Percentiles rank a stretch among this genome's conserved stretches.
Evolutionary conservation across 2,888 invertebrate species (phyloP).

Genomic region (Herminia tarsipennalis): DNA sequence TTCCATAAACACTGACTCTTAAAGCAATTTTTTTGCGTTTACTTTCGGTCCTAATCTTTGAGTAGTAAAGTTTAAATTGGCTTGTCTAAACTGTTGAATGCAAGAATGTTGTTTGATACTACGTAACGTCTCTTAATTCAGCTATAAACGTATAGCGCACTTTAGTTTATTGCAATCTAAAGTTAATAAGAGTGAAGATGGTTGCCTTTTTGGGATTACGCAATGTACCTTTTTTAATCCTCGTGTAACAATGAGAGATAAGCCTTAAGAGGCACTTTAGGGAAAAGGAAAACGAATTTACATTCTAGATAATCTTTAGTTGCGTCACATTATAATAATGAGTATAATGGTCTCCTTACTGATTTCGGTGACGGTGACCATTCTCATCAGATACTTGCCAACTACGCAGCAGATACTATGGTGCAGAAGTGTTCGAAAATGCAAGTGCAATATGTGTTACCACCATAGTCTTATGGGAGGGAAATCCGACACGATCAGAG

Average conservation of each 20-base stretch:
- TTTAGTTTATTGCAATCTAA: constrained; percentile 81
- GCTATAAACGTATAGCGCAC: constrained; percentile 78
- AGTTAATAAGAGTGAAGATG: constrained; percentile 71
- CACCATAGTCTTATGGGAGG: too few species aligned
- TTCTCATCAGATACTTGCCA: too few species aligned
- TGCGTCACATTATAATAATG: too few species aligned
- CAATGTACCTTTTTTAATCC: constrained; percentile 41
- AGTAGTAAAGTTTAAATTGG: constrained; percentile 33
- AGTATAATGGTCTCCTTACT: too few species aligned
- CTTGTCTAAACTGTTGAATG: not conserved
- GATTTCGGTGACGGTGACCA: too few species aligned
- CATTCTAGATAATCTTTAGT: too few species aligned
- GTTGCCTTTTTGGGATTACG: constrained; percentile 45
- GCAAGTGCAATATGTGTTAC: too few species aligned
- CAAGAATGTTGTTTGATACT: constrained; percentile 44
- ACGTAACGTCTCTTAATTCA: constrained; percentile 74
- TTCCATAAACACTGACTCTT: constrained; percentile 71
- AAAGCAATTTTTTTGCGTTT: constrained; percentile 31
- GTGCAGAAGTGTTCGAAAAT: too few species aligned
- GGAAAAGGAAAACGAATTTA: too few species aligned
- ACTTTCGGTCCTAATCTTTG: constrained; percentile 30
- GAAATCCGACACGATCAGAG: too few species aligned
- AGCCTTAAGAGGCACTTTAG: too few species aligned
- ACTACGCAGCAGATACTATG: too few species aligned
- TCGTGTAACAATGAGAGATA: constrained; percentile 26